Base-by-base conservation (phyloP, 2,888 invertebrate genomes). In the Eristalis tenax region DNA sequence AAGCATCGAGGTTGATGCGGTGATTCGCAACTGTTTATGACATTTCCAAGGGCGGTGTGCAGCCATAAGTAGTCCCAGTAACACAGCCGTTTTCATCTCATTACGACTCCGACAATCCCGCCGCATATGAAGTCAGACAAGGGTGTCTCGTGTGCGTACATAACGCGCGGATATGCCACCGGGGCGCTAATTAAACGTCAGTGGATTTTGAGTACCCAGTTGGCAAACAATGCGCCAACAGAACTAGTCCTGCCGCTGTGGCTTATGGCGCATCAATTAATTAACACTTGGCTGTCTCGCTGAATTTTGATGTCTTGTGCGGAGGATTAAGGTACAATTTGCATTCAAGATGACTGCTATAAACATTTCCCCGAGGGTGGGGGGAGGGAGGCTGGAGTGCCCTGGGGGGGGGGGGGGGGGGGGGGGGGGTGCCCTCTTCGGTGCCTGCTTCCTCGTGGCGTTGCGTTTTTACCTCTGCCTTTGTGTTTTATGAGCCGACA, bases 181-280 rank as follows among this genome's bases (percentile, higher is more conserved):
- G 77, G 77, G 70, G 71, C 35, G 63, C 78, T 86, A 74, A 83
- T 86, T 78, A 83, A 86, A 79, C 74, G 69, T 75, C 40, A 11
- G 63, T 56, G 74, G 70, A 71, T 82, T 86, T 85, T 57, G 43
- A 50, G 35, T 61, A 68, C 63, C 81, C 50, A 70, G 68, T 66
- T 74, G 28, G 61, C 59, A 75, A 23, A 74, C 65, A 65, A 73
- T 59, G 61, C 64, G 22, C 8, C 43, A 13, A 38, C n/a, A 50
- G 23, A 73, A 13, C 50, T 43, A 57, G 74, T 83, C 78, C 86
- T 83, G 78, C 61, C 86, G 70, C 78, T 86, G 82, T 78, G 83
- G 83, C 86, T 86, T 86, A 86, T 86, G 83, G 78, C 83, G 83
- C 86, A 86, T 83, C 83, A 86, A 86, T 86, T 86, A 86, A 86